These are phyloP conservation scores for Masnerella sp. DNA, from an alignment of 2,888 invertebrate species.

Conservation along the genomic window DNA sequence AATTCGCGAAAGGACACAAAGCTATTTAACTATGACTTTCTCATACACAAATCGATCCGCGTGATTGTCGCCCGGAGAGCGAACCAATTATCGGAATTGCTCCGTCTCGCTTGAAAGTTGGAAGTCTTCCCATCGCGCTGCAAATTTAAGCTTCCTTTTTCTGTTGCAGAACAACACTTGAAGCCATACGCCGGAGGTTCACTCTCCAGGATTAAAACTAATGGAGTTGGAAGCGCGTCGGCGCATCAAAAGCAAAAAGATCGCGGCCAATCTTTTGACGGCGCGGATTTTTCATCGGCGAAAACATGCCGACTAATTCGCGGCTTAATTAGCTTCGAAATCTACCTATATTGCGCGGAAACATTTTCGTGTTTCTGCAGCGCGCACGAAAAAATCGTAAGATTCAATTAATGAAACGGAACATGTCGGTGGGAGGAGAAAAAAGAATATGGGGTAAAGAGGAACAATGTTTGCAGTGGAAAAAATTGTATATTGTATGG, in stretches of 20 bases:
- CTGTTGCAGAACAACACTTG: slow-evolving; percentile 33
- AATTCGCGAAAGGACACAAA: slow-evolving; percentile 5
- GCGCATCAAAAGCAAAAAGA: slow-evolving; percentile 27
- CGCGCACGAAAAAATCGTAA: too few relatives aligned
- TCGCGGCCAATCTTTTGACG: slow-evolving; percentile 1
- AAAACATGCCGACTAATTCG: slow-evolving; percentile 4
- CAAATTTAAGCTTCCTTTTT: slow-evolving; percentile 55
- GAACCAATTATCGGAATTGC: slow-evolving; percentile 57
- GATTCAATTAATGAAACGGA: too few relatives aligned
- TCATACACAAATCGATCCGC: slow-evolving; percentile 51
- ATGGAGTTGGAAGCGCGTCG: slow-evolving; percentile 50
- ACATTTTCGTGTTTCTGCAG: too few relatives aligned
- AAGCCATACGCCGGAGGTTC: slow-evolving; percentile 39
- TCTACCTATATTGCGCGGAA: too few relatives aligned
- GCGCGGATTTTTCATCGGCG: slow-evolving; percentile 8
- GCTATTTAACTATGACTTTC: slow-evolving; percentile 26
- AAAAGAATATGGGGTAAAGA: too few relatives aligned
- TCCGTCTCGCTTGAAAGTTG: slow-evolving; percentile 44
- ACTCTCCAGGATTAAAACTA: slow-evolving; percentile 56
- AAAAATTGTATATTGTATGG: too few relatives aligned
- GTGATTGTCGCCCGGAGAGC: slow-evolving; percentile 45
- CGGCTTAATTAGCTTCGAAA: slow-evolving; percentile 6
- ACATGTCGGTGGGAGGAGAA: too few relatives aligned
- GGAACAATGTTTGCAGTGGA: too few relatives aligned
- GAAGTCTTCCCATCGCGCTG: slow-evolving; percentile 46